Base-by-base conservation (phyloP, 2,888 invertebrate genomes). In the Boloria euphrosyne region DNA sequence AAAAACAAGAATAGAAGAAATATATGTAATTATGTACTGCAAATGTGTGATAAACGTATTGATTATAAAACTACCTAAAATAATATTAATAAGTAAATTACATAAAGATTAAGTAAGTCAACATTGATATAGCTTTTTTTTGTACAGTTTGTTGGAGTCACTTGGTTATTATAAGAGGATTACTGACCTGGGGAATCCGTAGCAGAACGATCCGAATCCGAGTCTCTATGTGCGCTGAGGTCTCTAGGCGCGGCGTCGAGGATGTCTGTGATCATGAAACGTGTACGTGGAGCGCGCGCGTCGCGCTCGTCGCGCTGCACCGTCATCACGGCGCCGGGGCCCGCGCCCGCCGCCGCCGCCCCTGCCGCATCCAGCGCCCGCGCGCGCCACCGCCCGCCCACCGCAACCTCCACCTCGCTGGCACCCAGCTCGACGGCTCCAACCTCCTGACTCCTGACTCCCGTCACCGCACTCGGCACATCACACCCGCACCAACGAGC, bases 211-310 rank as follows among this genome's bases (percentile, higher is more conserved):
- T 93, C 94, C 66, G 89, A 93, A 80, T 93, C 90, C 17, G 93
- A 93, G 78, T 93, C 93, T 75, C 93, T 85, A 76, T 93, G 92
- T 74, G 93, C 92, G 85, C 93, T 91, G 81, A 94, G 92, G 82
- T 94, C 93, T 72, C 93, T 78, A 46, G 93, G 93, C 68, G 93
- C 93, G 57, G 92, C 93, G 83, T 87, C 94, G 79, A 97, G 93
- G 79, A 97, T 97, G 86, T 97, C 97, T 76, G 96, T 97, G 90
- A 97, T 97, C 96, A 97, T 97, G 91, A 97, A 97, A 74, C 97
- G 92, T 70, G 97, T 96, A 76, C 96, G 93, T 60, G 95, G 94
- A 73, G 95, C 94, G 89, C 95, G 95, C 78, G 94, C 93, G 84
- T 97, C 93, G 96, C 97, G 82, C 86, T 95, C 94, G 85, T 89